Conservation (phyloP, 2,113 vertebrate species). For the Mesoclemmys tuberculata region DNA sequence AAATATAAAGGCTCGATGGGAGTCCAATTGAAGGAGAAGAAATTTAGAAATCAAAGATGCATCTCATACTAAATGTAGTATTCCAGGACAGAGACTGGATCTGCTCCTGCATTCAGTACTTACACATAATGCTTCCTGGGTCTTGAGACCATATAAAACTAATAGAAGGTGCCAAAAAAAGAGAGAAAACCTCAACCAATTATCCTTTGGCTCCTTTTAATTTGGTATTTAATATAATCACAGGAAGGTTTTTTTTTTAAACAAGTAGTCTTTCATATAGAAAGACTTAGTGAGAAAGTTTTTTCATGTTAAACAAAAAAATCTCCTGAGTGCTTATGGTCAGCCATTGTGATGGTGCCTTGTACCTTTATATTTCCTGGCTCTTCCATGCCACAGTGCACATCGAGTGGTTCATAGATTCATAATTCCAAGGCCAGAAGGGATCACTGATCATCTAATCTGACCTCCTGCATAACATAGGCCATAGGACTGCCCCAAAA, state of each 20-base stretch:
- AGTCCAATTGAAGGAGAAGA: not conserved
- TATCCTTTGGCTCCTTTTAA: not conserved
- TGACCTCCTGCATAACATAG: not conserved
- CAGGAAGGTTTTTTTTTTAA: not conserved
- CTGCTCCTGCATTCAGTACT: accelerated
- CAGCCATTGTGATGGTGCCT: not conserved
- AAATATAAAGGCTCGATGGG: not conserved
- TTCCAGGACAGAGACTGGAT: not conserved
- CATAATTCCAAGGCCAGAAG: not conserved
- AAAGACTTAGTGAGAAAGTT: not conserved
- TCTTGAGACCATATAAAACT: not conserved
- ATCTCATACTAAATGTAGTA: not conserved
- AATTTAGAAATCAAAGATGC: not conserved
- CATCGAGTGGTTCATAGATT: accelerated
- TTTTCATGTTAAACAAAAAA: not conserved
- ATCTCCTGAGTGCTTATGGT: not conserved
- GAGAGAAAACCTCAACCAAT: not conserved
- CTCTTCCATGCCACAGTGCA: accelerated
- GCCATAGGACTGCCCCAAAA: not conserved
- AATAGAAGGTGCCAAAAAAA: not conserved
- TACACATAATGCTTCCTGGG: not conserved
- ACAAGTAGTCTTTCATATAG: not conserved
- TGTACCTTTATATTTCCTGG: not conserved
- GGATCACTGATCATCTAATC: not conserved
- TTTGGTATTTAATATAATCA: not conserved